These are phyloP conservation scores for Hyles euphorbiae DNA, from an alignment of 1,140 invertebrate genomes.

Conservation along the genomic window DNA sequence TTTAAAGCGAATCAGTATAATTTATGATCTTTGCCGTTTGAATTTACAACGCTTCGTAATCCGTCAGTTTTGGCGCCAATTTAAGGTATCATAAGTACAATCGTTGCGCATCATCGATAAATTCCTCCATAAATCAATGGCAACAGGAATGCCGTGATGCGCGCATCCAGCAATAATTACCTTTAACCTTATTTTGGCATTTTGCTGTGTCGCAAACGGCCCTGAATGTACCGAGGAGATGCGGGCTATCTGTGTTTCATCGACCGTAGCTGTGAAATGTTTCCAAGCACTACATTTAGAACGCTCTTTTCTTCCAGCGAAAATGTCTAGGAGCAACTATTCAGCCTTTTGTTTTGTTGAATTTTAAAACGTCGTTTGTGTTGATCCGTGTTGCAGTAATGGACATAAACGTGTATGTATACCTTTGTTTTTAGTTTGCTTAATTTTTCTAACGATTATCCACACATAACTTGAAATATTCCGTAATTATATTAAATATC, in stretches of 20 bases:
- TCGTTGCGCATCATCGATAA: constrained; percentile 16
- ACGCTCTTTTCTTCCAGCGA: neutral
- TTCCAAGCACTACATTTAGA: constrained; percentile 2
- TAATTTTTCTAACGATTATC: no score
- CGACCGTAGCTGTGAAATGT: constrained; percentile 21
- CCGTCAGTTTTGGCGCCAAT: no score
- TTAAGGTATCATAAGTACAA: neutral
- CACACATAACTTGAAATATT: no score
- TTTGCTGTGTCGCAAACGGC: constrained; percentile 62
- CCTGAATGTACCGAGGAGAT: constrained; percentile 34
- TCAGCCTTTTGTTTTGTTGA: neutral
- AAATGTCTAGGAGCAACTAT: neutral
- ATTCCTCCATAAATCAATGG: constrained; percentile 61
- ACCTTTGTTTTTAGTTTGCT: no score
- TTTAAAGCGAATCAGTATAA: no score
- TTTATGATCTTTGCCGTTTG: no score
- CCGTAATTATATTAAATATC: no score
- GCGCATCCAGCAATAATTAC: constrained; percentile 59
- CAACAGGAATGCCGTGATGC: constrained; percentile 14
- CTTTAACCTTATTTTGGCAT: constrained; percentile 73
- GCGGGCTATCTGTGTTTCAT: constrained; percentile 40
- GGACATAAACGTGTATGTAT: no score
- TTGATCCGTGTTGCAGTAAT: no score
- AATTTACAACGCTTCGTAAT: no score
- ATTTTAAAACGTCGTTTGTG: neutral